Percentiles rank a stretch among this genome's conserved stretches.
phyloP scores from a whole-genome alignment of 2,113 vertebrate genomes.

The Phasianus colchicus region DNA sequence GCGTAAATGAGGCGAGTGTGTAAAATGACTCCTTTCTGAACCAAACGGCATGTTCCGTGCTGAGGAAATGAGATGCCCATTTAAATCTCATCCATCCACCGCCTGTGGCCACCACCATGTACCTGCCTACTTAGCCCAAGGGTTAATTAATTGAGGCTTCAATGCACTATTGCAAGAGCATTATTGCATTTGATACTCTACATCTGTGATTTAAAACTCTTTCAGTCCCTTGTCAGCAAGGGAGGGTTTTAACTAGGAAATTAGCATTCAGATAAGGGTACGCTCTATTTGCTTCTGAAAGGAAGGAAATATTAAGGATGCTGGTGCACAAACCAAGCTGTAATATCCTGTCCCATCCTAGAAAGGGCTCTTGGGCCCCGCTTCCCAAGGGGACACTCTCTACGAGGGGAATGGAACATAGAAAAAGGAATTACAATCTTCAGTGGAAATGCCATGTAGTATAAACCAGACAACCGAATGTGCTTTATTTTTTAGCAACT shows the following conservation, averaged over 20 bases:
- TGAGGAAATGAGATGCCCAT: constrained; percentile 98
- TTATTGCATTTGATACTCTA: constrained; percentile 92
- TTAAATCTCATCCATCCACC: constrained; percentile 95
- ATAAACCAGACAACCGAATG: neutral
- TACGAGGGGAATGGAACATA: constrained; percentile 46
- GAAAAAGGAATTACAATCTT: constrained; percentile 51
- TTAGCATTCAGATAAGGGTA: constrained; percentile 99
- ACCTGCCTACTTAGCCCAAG: constrained; percentile 89
- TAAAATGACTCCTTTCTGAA: constrained; percentile 94
- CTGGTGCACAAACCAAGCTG: constrained; percentile 83
- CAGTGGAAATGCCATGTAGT: neutral
- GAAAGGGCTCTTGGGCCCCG: constrained; percentile 75
- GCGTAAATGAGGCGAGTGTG: constrained; percentile 92
- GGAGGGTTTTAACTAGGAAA: constrained; percentile 96
- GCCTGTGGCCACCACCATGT: constrained; percentile 90
- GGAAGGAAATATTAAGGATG: constrained; percentile 89
- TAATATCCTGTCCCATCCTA: constrained; percentile 84
- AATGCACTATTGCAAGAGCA: constrained; percentile 88
- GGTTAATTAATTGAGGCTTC: constrained; percentile 97
- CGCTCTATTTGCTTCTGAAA: constrained; percentile 89
- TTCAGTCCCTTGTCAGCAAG: constrained; percentile 87
- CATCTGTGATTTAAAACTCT: constrained; percentile 96
- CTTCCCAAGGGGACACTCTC: constrained; percentile 40
- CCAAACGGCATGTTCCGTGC: constrained; percentile 87
- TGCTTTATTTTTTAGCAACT: constrained; percentile 29